Evolutionary conservation across 2,797 vertebrate species (phyloP), one percentile per base, ranked within the genome.

Genomic region (Cheirogaleus major): DNA sequence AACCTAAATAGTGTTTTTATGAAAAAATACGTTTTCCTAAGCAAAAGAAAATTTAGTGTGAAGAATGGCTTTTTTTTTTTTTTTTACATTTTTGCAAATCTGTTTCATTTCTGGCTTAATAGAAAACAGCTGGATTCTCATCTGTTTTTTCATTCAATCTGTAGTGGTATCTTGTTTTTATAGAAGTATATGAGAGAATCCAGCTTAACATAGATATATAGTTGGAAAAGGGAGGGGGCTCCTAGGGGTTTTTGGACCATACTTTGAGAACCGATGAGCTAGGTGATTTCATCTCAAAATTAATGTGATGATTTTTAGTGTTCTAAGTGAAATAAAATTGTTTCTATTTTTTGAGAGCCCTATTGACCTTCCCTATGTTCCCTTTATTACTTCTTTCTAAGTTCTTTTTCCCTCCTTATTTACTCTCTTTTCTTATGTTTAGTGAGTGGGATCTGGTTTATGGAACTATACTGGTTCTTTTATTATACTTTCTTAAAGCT

Each of bases 81-180:
- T 38, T 38, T 95, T 95, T 75, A 79, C 13, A 69, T 83, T 89
- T 96, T 92, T 89, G 35, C 65, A 87, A 50, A 38, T 93, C 69
- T 94, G n/a, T 67, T 81, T 57, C 35, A 67, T 80, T 8, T 61
- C 18, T 95, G 80, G 48, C 59, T 93, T 80, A 84, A 84, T 55
- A 83, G 80, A 94, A 92, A 57, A 84, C 76, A 91, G 43, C 67
- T 95, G 73, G 52, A 65, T 97, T 96, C 81, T 95, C 59, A 80
- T 84, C 57, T 85, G 82, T 93, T 86, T 94, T 27, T 91, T 79
- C 61, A 89, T 67, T 91, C 38, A 92, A 0, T 63, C 43, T 87
- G n/a, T 92, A 90, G 17, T 32, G 59, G 20, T 82, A 67, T 4
- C 61, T 95, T 79, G 43, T 89, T 90, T 96, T 80, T 45, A 30